Base-by-base conservation (phyloP, 2,888 invertebrate genomes). In the Catocala fraxini region DNA sequence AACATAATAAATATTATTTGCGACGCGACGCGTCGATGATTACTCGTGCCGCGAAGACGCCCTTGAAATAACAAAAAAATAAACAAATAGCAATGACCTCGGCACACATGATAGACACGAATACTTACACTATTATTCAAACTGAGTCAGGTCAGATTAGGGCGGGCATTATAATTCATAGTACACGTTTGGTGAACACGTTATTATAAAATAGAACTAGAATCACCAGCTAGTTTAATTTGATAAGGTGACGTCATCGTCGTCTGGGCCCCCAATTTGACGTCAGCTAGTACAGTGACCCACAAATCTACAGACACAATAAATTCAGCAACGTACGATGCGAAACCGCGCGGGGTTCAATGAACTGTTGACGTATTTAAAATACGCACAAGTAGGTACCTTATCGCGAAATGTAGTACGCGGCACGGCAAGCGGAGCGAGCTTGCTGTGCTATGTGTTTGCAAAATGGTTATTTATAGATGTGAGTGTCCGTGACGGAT, bases 261-360 rank as follows among this genome's bases (percentile, higher is more conserved):
- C 81, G 88, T 86, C 89, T 88, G 91, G 89, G 88, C 88, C 92
- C 92, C 90, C 85, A 85, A 86, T 88, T 87, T 86, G 86, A 91
- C 89, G 91, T 92, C 90, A 91, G 88, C 84, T 89, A 90, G 88
- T 88, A 86, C 88, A 88, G 87, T 91, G 93, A 93, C 93, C 93
- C 89, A 93, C 90, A 93, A 93, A 93, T 92, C 92, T 93, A 93
- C 92, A 93, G 92, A 92, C 93, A 93, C 92, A 93, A 92, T 92
- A 90, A 92, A 90, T 90, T 92, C 89, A 89, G 85, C 89, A 89
- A 87, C 89, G 89, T 88, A 88, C 89, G 87, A 84, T 86, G 91
- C 90, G 87, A 92, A 92, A 85, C 88, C 83, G 83, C 83, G 83
- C 83, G 86, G 91, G 86, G 92, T 89, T 93, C 93, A 89, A 87